Evolutionary conservation across 2,113 vertebrate genomes (phyloP).

Genomic region (Damaliscus lunatus): DNA sequence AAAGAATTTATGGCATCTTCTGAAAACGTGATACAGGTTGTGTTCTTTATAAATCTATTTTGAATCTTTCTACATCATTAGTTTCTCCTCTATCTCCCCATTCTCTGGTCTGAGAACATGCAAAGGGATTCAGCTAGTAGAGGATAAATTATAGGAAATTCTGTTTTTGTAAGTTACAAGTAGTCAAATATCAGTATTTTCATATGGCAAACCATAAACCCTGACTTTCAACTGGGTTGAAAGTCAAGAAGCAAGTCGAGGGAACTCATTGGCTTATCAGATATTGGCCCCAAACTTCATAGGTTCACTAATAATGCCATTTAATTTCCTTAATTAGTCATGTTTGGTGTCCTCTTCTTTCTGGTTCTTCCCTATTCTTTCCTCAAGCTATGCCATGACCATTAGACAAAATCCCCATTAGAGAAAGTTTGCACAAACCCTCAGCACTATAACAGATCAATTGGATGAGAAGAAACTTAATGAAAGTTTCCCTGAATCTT

Average conservation of each 20-base stretch:
- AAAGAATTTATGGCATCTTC: background rate
- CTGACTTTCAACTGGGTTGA: background rate
- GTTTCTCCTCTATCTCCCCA: fast-evolving
- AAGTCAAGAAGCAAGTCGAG: background rate
- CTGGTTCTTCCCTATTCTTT: background rate
- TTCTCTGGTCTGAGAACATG: background rate
- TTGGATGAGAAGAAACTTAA: background rate
- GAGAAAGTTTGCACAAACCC: background rate
- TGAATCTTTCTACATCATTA: background rate
- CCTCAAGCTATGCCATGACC: background rate
- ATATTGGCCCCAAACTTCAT: background rate
- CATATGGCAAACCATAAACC: fast-evolving
- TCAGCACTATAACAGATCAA: background rate
- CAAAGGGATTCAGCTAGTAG: background rate
- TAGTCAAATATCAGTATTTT: background rate
- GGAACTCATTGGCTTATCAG: no score
- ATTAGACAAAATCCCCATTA: background rate
- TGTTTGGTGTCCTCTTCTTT: background rate
- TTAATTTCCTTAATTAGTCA: background rate
- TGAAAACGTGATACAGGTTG: background rate
- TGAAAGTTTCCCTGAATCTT: background rate
- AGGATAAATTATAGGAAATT: background rate
- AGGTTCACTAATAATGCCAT: background rate
- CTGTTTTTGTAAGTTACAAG: background rate
- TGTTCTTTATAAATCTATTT: background rate